Base-by-base conservation (phyloP, 2,888 invertebrate genomes). In the Amblyteles armatorius region DNA sequence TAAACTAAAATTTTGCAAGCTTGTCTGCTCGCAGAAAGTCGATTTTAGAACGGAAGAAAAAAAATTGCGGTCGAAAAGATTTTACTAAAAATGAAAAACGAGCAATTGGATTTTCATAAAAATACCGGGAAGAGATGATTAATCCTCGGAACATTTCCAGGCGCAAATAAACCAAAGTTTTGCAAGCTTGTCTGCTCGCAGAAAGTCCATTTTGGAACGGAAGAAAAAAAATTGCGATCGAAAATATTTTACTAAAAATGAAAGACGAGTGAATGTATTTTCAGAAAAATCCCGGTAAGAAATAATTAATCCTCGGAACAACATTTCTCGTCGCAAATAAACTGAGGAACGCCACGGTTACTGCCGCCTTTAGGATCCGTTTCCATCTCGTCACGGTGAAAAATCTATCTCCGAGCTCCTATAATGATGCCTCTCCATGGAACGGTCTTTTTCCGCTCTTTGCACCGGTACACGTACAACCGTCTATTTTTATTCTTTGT, bases 401-500 rank as follows among this genome's bases (percentile, higher is more conserved):
- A 60, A 33, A 60, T 60, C 60, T 16, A 26, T 60, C 29, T 16
- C 16, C 16, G 60, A 26, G 1, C 16, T 60, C 13, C 16, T 33
- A n/a, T 16, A 60, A 55, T 19, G 19, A 19, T 22, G 13, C 26
- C 22, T 57, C 57, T 57, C 57, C 11, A 29, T 48, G 26, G 33
- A 13, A 36, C 36, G n/a, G 40, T 26, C 16, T 57, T 26, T 57
- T 60, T 60, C 44, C 44, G 44, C 44, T 44, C 60, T 60, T 48
- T 60, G n/a, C 26, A 60, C 73, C n/a, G 22, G 13, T 26, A 57
- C 55, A 57, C 6, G 55, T 36, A 57, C 7, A 57, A 50, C 3
- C 22, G 5, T 11, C 52, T 13, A 36, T 57, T 36, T 60, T 29
- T 55, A 44, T 72, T 55, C 72, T 72, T 40, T 36, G 26, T 60